Evolutionary conservation across 2,797 vertebrate genomes (phyloP), one percentile per base, ranked within the genome.

Genomic region (Platalea minor): DNA sequence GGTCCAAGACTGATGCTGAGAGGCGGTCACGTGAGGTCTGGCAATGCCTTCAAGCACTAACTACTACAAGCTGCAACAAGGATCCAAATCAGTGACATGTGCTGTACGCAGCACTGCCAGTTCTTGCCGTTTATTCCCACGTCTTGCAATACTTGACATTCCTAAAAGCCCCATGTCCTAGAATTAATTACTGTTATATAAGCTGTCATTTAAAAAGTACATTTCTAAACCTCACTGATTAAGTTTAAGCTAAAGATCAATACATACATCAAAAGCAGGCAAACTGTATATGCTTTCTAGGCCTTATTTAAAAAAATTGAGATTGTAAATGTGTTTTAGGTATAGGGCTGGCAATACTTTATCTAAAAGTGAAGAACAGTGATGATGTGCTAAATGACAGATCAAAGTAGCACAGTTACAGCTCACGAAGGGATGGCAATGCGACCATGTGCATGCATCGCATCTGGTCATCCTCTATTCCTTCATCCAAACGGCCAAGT

Each of bases 121-220:
- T 72, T 91, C 93, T 29, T 41, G 51, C 85, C 31, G 82, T 57
- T 67, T 31, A 72, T 41, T 93, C 85, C 82, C 75, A 90, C 11
- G 1, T 94, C 88, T 77, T 88, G n/a, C 41, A 81, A 86, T 81
- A 23, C 24, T 61, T 78, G 73, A 88, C 83, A 93, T 93, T 90
- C 88, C 83, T 81, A 72, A 67, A 75, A 91, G n/a, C 26, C 63
- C 59, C 60, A 46, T 54, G 33, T 67, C 65, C 73, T 59, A 88
- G 67, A 92, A 93, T 78, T 77, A 77, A 70, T 57, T 51, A n/a
- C 25, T 51, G 16, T 86, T 87, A 65, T 2, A 28, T 9, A 76
- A 91, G 76, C 37, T 65, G 25, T 23, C 41, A 53, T 29, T 75
- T 84, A 0, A 70, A 48, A 70, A 93, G 54, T 8, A 45, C 14